Percentiles rank a stretch among this genome's conserved stretches.
Evolutionary conservation across 2,113 vertebrate genomes (phyloP).

Genomic region (Pantherophis guttatus): DNA sequence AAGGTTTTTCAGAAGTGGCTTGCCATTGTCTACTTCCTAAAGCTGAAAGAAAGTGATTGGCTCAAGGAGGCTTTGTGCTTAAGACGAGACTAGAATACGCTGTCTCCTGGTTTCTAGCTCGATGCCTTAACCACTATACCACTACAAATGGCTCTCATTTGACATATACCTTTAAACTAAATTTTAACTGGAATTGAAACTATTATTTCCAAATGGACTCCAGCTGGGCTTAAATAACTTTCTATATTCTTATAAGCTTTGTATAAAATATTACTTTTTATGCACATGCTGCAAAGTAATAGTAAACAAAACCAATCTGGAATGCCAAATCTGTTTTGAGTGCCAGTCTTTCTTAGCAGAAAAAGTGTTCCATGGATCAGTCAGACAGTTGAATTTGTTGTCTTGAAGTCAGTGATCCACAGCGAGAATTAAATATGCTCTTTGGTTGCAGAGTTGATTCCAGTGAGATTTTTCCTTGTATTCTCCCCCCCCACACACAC

Average conservation of each 20-base stretch:
- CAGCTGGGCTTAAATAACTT: not conserved
- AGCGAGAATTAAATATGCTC: not conserved
- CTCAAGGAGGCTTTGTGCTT: not conserved
- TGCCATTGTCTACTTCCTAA: not conserved
- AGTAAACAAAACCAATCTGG: not conserved
- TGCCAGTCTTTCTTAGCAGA: not conserved
- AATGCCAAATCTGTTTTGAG: not conserved
- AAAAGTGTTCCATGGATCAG: not conserved
- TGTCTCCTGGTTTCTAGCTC: not conserved
- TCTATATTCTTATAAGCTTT: not conserved
- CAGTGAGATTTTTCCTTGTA: not conserved
- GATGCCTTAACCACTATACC: not conserved
- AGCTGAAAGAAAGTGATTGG: not conserved
- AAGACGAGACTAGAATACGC: not conserved
- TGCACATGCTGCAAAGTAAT: not conserved
- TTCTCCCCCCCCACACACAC: accelerated
- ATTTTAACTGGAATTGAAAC: not conserved
- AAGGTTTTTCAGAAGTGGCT: not conserved
- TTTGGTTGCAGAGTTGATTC: not conserved
- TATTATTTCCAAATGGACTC: not conserved
- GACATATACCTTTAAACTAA: not conserved
- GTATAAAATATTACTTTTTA: not conserved
- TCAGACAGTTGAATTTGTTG: not conserved
- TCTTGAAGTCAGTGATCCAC: not conserved
- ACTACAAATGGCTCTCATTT: not conserved